phyloP scores from a whole-genome alignment of 2,888 invertebrate genomes.

The Ceriagrion tenellum region DNA sequence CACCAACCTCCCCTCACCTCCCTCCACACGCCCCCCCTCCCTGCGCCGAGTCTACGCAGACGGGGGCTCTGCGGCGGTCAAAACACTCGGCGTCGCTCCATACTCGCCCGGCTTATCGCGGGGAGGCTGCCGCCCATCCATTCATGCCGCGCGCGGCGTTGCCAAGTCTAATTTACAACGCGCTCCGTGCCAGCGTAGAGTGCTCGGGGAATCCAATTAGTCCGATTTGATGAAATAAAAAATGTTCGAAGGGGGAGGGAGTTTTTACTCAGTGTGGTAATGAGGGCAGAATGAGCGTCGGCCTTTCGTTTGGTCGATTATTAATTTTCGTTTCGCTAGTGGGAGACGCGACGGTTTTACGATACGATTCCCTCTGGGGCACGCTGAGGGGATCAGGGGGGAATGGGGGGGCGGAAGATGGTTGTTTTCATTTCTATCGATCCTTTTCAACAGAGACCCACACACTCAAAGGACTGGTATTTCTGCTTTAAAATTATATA shows the following conservation, averaged over 20 bases:
- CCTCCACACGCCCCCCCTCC: too few species aligned
- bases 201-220: conserved; percentile 20
- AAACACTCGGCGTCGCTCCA: not conserved
- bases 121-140: not conserved
- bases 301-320: not conserved
- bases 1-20: not conserved
- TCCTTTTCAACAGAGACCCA: not conserved
- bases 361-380: not conserved
- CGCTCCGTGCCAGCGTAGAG: not conserved
- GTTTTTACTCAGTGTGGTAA: not conserved
- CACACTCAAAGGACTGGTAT: not conserved
- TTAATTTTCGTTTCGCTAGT: not conserved
- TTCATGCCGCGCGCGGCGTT: conserved; percentile 41
- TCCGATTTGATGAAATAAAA: not conserved
- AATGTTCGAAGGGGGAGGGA: not conserved
- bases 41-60: not conserved
- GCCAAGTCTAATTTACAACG: conserved; percentile 29
- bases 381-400: not conserved
- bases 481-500: not conserved
- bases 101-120: not conserved
- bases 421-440: conserved; percentile 11
- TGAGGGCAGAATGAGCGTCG: not conserved
- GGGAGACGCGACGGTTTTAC: not conserved
- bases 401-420: not conserved
- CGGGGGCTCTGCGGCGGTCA: not conserved